phyloP scores from a whole-genome alignment of 1,140 invertebrate genomes.

The Sinella curviseta region DNA sequence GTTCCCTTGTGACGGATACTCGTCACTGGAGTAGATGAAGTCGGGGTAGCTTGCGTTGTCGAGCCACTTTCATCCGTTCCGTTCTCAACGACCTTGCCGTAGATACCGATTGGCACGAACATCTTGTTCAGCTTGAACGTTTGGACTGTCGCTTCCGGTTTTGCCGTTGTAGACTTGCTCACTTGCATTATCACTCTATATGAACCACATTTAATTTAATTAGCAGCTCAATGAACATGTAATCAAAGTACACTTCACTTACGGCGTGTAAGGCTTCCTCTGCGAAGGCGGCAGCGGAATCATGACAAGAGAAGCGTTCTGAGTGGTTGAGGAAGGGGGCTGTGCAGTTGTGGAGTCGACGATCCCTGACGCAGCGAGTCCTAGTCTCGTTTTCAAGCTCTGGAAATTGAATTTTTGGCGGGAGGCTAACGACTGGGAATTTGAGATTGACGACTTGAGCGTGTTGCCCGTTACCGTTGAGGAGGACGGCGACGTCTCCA shows the following conservation, averaged over 20 bases:
- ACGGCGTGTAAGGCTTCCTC: conserved; percentile 45
- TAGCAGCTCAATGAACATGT: neutral
- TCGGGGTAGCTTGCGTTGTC: neutral
- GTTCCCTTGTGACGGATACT: conserved; percentile 43
- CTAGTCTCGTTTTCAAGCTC: neutral
- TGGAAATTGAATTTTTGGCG: neutral
- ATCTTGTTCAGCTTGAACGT: conserved; percentile 49
- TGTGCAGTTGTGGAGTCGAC: no score
- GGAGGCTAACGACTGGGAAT: neutral
- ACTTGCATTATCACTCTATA: neutral
- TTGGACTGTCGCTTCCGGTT: neutral
- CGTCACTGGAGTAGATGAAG: neutral
- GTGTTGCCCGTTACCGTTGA: neutral
- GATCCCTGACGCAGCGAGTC: neutral
- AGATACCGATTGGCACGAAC: conserved; percentile 49
- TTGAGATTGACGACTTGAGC: neutral
- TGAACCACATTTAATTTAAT: neutral
- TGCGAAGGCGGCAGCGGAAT: conserved; percentile 46
- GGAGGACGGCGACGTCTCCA: neutral
- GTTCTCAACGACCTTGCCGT: neutral
- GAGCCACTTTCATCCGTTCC: neutral
- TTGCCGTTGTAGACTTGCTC: neutral
- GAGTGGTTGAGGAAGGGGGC: neutral
- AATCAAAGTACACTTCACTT: conserved; percentile 7
- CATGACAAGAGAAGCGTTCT: neutral